Base-by-base conservation (phyloP, 2,888 invertebrate species). In the Isoperla grammatica region DNA sequence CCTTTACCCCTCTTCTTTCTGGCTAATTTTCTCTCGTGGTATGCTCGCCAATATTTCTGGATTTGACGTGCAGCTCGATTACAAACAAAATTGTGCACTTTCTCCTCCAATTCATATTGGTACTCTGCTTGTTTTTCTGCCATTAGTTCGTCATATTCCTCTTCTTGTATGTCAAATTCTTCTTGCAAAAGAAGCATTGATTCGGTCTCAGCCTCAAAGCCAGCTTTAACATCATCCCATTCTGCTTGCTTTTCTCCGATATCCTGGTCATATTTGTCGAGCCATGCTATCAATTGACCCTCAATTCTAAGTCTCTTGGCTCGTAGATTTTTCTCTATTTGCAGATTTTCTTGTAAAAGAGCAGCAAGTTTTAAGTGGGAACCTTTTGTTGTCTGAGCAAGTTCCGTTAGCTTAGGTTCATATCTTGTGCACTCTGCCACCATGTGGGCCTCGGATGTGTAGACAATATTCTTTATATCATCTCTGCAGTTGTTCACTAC, bases 1-100 rank as follows among this genome's bases (percentile, higher is more conserved):
- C 20, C 15, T 17, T 37, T 37, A 17, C 39, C 19, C 17, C 39
- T 37, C 12, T 39, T 53, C 39, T 53, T 53, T 20, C 37, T 53
- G 19, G 56, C 46, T 15, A 45, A 11, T 23, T 48, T 57, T 19
- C 59, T 20, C 9, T 20, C 45, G 2, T 35, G 39, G 39, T 43
- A 54, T n/a, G 22, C 59, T 2, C 59, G 23, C 54, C 54, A 59
- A 19, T 19, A 37, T 9, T 54, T n/a, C 37, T 59, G 59, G 35
- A 59, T 54, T 29, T 43, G 5, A n/a, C 23, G 29, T n/a, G 59
- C 59, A 6, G 59, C 59, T 12, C 59, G 6, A 45, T 59, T 59
- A 17, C 45, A 37, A 17, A 54, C 22, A 19, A 59, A 59, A 9
- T n/a, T n/a, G 12, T 12, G 45, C 53, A 59, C 15, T 35, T 43